Evolutionary conservation across 2,888 invertebrate genomes (phyloP), one percentile per base, ranked within the genome.

Genomic region (Balanococcus diminutus): DNA sequence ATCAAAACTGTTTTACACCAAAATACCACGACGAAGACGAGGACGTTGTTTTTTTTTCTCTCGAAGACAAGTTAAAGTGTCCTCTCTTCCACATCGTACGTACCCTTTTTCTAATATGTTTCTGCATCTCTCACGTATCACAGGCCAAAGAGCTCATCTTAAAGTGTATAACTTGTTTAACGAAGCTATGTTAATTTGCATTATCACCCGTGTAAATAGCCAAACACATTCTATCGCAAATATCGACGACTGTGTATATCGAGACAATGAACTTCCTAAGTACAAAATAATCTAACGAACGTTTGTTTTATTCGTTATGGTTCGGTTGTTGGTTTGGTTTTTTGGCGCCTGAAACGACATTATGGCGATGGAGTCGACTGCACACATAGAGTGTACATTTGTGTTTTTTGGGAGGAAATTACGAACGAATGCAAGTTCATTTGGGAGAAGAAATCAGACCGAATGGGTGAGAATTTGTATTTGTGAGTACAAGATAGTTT

Each of bases 21-120:
- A 8, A 36, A 36, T 4, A 36, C 36, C 4, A 36, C 36, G 5
- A 8, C 36, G 36, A 36, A 4, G 8, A 36, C 36, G 5, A 16
- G 42, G 14, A 42, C 51, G 51, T 19, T 19, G 8, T 51, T 19
- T 51, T 3, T 19, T 19, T 4, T 51, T 19, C 19, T 3, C 19
- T 51, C 61, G 61, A 67, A 28, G 61, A 67, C 61, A 67, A 67
- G 61, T 67, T 67, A n/a, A n/a, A n/a, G n/a, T n/a, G 61, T 67
- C 61, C 61, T 67, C 11, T 67, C 28, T 67, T 6, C 1, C 11
- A 42, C 14, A 42, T 11, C 11, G 19, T 51, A 19, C 6, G 19
- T 51, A 19, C 51, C 19, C 19, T 19, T 51, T 51, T 51, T 1
- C 8, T 6, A 36, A 36, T 36, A 51, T 5, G 51, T 51, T 19